Percentiles rank a stretch among this genome's conserved stretches.
These are phyloP conservation scores for Austrofundulus limnaeus DNA, from an alignment of 2,113 vertebrate species.

Conservation along the genomic window DNA sequence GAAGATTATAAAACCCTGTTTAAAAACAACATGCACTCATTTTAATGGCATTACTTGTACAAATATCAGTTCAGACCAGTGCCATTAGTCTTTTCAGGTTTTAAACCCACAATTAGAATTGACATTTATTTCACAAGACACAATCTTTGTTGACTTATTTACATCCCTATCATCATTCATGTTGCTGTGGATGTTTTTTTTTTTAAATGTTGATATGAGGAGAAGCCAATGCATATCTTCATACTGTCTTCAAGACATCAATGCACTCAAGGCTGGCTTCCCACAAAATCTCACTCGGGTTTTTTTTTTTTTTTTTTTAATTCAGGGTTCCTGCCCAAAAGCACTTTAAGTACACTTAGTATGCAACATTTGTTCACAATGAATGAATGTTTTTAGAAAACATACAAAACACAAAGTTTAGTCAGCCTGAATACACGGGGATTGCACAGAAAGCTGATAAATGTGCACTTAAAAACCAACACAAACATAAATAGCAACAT, in stretches of 20 bases:
- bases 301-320: no score
- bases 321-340: slow-evolving; percentile 61
- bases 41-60: slow-evolving; percentile 81
- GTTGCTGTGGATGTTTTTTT: slow-evolving; percentile 35
- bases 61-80: slow-evolving; percentile 73
- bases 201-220: slow-evolving; percentile 22
- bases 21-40: slow-evolving; percentile 88
- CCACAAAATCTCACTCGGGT: slow-evolving; percentile 5
- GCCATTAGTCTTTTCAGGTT: slow-evolving; percentile 65
- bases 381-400: slow-evolving; percentile 52
- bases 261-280: slow-evolving; percentile 29
- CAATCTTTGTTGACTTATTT: slow-evolving; percentile 37
- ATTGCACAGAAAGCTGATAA: slow-evolving; percentile 49
- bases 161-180: slow-evolving; percentile 47
- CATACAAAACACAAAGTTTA: slow-evolving; percentile 49
- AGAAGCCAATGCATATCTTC: slow-evolving; percentile 26
- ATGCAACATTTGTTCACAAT: slow-evolving; percentile 66
- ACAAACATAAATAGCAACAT: slow-evolving; percentile 60
- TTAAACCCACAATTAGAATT: slow-evolving; percentile 62
- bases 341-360: slow-evolving; percentile 78
- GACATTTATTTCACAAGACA: slow-evolving; percentile 58
- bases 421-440: slow-evolving; percentile 48
- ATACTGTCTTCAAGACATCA: slow-evolving; percentile 39
- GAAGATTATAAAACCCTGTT: slow-evolving; percentile 85
- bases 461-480: slow-evolving; percentile 63